phyloP scores from a whole-genome alignment of 2,113 vertebrate genomes.

The Gallinago jamesoni region DNA sequence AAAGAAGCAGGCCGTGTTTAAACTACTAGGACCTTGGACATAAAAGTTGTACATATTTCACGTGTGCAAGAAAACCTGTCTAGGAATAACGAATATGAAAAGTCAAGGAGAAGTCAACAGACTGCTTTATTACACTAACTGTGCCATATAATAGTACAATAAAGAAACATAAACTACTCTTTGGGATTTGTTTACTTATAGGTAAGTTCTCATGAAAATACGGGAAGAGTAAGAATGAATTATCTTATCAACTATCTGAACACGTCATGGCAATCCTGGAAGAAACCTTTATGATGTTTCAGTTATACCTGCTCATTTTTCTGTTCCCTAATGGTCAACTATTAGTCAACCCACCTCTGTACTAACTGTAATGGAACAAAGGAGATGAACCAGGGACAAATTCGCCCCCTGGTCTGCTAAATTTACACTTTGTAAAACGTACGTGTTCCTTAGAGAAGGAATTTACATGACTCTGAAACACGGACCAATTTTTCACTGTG shows the following conservation, averaged over 20 bases:
- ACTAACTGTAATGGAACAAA: background rate
- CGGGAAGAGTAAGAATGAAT: background rate
- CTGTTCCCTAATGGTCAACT: background rate
- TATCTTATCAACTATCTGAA: constrained; percentile 10
- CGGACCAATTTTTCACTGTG: constrained; percentile 56
- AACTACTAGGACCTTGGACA: background rate
- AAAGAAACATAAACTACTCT: background rate
- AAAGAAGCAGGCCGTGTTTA: background rate
- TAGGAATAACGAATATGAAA: background rate
- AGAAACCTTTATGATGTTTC: constrained; percentile 30
- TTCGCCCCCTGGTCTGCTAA: constrained; percentile 31
- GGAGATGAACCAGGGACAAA: background rate
- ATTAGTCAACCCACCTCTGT: background rate
- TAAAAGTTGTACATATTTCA: background rate
- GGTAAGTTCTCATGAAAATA: constrained; percentile 2
- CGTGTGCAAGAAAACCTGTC: background rate
- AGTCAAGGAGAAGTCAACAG: background rate
- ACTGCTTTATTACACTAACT: background rate
- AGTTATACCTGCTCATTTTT: background rate
- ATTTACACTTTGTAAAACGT: constrained; percentile 64
- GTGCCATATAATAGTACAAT: background rate
- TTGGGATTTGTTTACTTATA: background rate
- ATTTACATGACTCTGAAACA: constrained; percentile 56
- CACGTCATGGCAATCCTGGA: background rate
- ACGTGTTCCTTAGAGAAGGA: constrained; percentile 65